Percentiles rank a stretch among this genome's conserved stretches.
Evolutionary conservation across 2,888 invertebrate species (phyloP).

Genomic region (Nephrocerus scutellatus): DNA sequence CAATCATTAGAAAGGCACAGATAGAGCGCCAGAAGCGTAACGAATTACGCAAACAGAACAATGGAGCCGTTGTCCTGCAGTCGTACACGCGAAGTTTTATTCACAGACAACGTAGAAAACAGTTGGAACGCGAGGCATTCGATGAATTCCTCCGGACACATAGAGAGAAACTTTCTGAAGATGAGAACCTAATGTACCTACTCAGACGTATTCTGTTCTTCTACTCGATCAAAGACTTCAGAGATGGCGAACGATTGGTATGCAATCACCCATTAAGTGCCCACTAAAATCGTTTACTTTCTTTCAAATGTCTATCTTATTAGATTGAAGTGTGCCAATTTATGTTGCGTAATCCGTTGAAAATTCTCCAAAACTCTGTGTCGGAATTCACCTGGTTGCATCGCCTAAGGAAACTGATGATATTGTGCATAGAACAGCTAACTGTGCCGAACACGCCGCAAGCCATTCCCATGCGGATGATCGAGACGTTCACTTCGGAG

Average conservation of each 20-base stretch:
- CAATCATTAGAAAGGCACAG: slow-evolving; percentile 66
- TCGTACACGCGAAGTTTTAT: slow-evolving; percentile 72
- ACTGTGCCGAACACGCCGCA: slow-evolving; percentile 43
- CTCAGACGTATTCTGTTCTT: slow-evolving; percentile 69
- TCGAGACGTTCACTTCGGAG: slow-evolving; percentile 67
- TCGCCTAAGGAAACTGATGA: slow-evolving; percentile 42
- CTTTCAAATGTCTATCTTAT: slow-evolving; percentile 8
- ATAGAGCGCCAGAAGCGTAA: slow-evolving; percentile 81
- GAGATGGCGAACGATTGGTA: slow-evolving; percentile 63
- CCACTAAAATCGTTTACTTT: neutral
- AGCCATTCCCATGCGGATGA: slow-evolving; percentile 68
- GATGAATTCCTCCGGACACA: slow-evolving; percentile 53
- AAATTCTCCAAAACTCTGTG: slow-evolving; percentile 39
- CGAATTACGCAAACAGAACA: slow-evolving; percentile 66
- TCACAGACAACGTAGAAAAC: slow-evolving; percentile 60
- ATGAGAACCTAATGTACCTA: slow-evolving; percentile 49
- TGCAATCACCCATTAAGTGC: slow-evolving; percentile 21
- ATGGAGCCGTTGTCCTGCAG: slow-evolving; percentile 75
- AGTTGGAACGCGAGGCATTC: slow-evolving; percentile 61
- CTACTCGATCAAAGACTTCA: slow-evolving; percentile 52
- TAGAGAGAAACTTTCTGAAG: slow-evolving; percentile 48
- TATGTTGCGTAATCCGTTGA: slow-evolving; percentile 39
- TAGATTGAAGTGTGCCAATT: slow-evolving; percentile 46
- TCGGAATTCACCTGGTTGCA: slow-evolving; percentile 40
- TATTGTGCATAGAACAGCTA: slow-evolving; percentile 43